Conservation (phyloP, 2,113 vertebrate genomes). For the Tetraodon nigroviridis region DNA sequence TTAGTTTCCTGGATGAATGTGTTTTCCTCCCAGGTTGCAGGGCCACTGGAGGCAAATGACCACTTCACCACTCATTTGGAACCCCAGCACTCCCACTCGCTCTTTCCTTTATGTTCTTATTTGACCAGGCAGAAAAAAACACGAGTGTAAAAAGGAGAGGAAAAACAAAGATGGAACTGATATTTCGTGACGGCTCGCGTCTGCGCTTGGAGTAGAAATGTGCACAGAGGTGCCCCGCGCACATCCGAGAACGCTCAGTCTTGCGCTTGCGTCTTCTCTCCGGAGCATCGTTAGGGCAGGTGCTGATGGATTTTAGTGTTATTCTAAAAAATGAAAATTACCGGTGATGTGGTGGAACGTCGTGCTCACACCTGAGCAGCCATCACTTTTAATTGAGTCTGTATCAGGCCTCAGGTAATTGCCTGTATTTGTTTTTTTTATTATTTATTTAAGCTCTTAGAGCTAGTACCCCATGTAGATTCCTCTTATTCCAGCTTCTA, state of each 20-base stretch:
- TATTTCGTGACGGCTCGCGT: background rate
- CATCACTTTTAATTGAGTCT: constrained; percentile 1
- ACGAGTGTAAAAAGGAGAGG: too few species aligned
- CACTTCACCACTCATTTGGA: constrained; percentile 24
- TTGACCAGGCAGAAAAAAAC: background rate
- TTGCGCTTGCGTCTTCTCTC: background rate
- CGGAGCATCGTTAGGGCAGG: background rate
- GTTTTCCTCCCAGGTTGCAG: constrained; percentile 7
- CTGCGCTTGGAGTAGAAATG: constrained; percentile 12
- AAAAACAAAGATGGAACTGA: too few species aligned
- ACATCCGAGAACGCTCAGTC: background rate
- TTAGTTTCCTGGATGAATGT: constrained; percentile 59
- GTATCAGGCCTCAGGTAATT: background rate
- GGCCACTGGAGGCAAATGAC: constrained; percentile 22
- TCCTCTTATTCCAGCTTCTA: constrained; percentile 1
- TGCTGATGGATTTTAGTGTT: constrained; percentile 2
- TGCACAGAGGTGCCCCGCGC: background rate
- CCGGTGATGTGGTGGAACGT: constrained; percentile 27
- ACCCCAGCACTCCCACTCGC: background rate
- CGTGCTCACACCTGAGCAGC: constrained; percentile 6
- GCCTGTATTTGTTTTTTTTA: background rate
- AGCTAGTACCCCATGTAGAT: background rate
- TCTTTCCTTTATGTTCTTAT: background rate
- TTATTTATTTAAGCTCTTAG: background rate
- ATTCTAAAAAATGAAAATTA: constrained; percentile 41